Base-by-base conservation (phyloP, 2,113 vertebrate species). In the Potamarius usumacintae region DNA sequence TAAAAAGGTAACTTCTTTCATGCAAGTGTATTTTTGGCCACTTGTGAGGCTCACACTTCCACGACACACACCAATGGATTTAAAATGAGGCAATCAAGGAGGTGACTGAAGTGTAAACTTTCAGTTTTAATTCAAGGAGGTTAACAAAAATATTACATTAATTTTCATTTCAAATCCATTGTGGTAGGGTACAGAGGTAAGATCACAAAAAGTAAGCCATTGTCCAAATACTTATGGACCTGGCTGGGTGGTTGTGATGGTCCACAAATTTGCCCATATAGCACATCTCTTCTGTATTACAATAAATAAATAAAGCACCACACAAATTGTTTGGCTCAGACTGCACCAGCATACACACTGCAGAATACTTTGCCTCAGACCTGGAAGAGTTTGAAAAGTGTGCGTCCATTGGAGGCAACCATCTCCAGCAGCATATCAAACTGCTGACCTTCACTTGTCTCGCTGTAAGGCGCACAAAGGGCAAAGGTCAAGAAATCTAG, bases 361-460 rank as follows among this genome's bases (percentile, higher is more conserved):
- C 18, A 48, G 58, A 62, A 48, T 42, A 9, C 22, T 79, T 58
- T 58, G 18, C 11, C 2, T 85, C 91, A 92, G 84, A 99, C 98
- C 97, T 99, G 98, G 91, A 99, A 99, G 78, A 99, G 97, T 89
- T 99, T 99, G 92, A 99, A 99, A 1, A 99, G 94, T 0, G 98
- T 99, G 92, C 98, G 96, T 86, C 98, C 98, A 85, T 99, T 96
- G 84, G 96, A 96, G 20, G 98, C 98, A 78, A 97, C 98, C 98
- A 99, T 99, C 93, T 99, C 98, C 60, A 99, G 94, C 87, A 99
- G 94, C 98, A 99, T 99, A 93, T 99, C 98, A 92, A 99, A 99
- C 93, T 99, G 98, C 94, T 99, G 98, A 83, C 98, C 96, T 93
- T 99, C 98, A 5, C 97, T 99, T 82, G 98, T 99, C 94, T 99